These are phyloP conservation scores for Drosophila melanogaster DNA, from an alignment of 1,140 invertebrate genomes.

Conservation along the genomic window DNA sequence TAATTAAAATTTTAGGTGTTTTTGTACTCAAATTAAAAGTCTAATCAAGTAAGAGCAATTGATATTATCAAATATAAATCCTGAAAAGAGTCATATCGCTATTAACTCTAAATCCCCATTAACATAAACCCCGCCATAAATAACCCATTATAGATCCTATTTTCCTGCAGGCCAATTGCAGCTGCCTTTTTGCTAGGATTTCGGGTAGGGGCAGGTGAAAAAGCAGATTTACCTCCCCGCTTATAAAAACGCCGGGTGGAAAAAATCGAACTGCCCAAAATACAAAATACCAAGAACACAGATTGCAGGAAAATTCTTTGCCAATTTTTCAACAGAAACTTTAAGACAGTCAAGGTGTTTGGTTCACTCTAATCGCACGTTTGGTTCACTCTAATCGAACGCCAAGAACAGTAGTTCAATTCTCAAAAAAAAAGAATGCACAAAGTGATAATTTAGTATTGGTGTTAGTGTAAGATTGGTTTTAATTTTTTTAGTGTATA, in stretches of 20 bases:
- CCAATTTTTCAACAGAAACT: slow-evolving; percentile 25
- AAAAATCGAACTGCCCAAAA: slow-evolving; percentile 20
- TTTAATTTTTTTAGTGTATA: too few relatives aligned
- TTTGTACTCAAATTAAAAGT: neutral
- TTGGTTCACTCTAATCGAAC: too few relatives aligned
- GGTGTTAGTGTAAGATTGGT: too few relatives aligned
- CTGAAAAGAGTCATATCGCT: neutral
- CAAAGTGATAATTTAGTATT: too few relatives aligned
- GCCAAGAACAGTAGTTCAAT: neutral
- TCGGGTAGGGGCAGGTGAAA: slow-evolving; percentile 28
- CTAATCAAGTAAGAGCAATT: neutral
- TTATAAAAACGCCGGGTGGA: slow-evolving; percentile 40
- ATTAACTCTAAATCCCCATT: slow-evolving; percentile 23
- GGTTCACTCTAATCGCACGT: neutral
- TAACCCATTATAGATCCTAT: slow-evolving; percentile 24
- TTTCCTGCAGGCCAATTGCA: slow-evolving; percentile 11
- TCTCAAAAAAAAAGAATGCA: too few relatives aligned
- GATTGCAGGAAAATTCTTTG: slow-evolving; percentile 4
- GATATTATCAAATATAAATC: neutral
- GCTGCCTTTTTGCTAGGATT: slow-evolving; percentile 34
- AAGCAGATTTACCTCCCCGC: slow-evolving; percentile 24
- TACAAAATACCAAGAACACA: slow-evolving; percentile 18
- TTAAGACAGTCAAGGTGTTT: slow-evolving; percentile 5
- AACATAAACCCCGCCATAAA: slow-evolving; percentile 30
- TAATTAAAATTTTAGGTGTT: too few relatives aligned